A percentile compares a stretch with the other conserved stretches of the same genome.
Evolutionary conservation across 1,140 invertebrate species (phyloP).

Genomic region (Homarus americanus): DNA sequence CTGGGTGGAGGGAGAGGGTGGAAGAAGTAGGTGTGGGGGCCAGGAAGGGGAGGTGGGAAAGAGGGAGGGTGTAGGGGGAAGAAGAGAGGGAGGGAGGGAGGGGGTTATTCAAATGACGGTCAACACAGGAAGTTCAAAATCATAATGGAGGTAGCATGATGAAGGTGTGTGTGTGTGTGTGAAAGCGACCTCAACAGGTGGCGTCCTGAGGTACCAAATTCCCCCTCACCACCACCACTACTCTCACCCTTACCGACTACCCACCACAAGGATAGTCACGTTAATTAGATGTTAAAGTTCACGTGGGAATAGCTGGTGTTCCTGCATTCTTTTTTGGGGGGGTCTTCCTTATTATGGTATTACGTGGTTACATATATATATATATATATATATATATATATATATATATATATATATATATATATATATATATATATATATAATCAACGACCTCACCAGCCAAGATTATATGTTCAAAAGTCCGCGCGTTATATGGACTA

Average conservation of each 20-base stretch:
- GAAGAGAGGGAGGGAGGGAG: background rate
- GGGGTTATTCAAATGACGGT: constrained; percentile 30
- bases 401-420: too few relatives aligned
- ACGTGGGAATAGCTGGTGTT: constrained; percentile 40
- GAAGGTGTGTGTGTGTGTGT: background rate
- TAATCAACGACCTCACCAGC: background rate
- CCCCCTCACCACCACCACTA: background rate
- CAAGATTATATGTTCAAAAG: too few relatives aligned
- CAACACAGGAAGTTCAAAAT: constrained; percentile 49
- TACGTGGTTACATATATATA: too few relatives aligned
- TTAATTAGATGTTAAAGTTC: constrained; percentile 50
- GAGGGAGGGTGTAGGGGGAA: too few relatives aligned
- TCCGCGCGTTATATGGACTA: too few relatives aligned
- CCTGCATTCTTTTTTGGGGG: too few relatives aligned
- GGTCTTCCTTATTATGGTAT: too few relatives aligned
- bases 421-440: background rate
- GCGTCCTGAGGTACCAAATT: background rate
- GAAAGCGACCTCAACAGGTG: constrained; percentile 23
- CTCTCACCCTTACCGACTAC: background rate
- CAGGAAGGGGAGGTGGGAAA: too few relatives aligned
- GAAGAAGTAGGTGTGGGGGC: background rate
- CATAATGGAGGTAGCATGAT: constrained; percentile 2
- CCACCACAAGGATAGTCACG: constrained; percentile 16
- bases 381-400: too few relatives aligned
- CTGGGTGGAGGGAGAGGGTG: background rate